These are phyloP conservation scores for Agapornis canus DNA, from an alignment of 2,797 vertebrate genomes.

Conservation along the genomic window DNA sequence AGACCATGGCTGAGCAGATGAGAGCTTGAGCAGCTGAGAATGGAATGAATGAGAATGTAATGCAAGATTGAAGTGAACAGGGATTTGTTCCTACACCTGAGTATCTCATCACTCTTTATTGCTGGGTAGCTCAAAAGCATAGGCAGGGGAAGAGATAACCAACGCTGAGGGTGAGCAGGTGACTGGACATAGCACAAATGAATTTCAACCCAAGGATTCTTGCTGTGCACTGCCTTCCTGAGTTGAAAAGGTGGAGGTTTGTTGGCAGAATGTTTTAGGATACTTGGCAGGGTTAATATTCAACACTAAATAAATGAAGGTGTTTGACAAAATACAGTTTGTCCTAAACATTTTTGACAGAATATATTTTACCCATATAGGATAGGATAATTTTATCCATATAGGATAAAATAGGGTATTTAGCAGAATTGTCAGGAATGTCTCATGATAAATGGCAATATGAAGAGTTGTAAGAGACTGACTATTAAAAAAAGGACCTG, in stretches of 20 bases:
- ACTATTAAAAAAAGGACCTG: neutral
- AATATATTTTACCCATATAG: slow-evolving; percentile 31
- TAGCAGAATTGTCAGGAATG: slow-evolving; percentile 13
- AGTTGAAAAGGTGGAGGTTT: neutral
- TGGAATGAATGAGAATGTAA: neutral
- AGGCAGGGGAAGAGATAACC: neutral
- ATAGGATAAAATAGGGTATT: neutral
- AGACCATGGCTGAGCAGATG: neutral
- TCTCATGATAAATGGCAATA: slow-evolving; percentile 1
- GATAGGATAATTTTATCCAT: neutral
- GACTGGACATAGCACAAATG: neutral
- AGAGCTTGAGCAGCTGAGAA: neutral
- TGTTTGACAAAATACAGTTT: slow-evolving; percentile 41
- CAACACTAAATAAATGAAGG: neutral
- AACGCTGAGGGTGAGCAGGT: neutral
- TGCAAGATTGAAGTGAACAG: neutral
- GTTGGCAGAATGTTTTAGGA: slow-evolving; percentile 17
- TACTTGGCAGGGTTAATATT: slow-evolving; percentile 47
- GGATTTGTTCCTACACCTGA: neutral
- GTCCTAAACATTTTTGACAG: slow-evolving; percentile 26
- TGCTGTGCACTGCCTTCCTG: neutral
- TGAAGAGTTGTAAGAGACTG: neutral
- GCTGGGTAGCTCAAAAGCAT: neutral
- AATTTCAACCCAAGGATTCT: neutral
- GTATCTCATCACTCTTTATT: neutral